Evolutionary conservation across 2,888 invertebrate genomes (phyloP), one percentile per base, ranked within the genome.

Genomic region (Pyrochroa serraticornis): DNA sequence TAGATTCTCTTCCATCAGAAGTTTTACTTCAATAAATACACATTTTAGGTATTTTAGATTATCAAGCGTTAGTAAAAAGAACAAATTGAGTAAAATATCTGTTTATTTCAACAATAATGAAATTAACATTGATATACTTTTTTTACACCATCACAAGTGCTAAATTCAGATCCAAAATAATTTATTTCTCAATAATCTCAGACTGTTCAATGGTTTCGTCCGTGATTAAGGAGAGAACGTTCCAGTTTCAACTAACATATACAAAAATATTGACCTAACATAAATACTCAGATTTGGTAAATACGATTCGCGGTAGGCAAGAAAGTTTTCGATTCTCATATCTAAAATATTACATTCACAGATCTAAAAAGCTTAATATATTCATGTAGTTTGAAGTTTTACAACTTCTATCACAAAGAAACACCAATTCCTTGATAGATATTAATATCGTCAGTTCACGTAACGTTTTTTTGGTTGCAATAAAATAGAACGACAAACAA

Each of bases 91-190:
- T 57, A 65, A 65, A 65, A 65, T 65, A 65, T 61, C 52, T 52
- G 61, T 65, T 65, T 66, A 62, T 64, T 66, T 60, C 64, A 68
- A 69, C 67, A 69, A 65, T 65, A 64, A 69, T 64, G 65, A 69
- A 67, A 69, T 62, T 64, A 69, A 69, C 69, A 67, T 66, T 62
- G 64, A 63, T 64, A 64, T 56, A 44, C n/a, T 30, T 44, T 44
- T 44, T 33, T 44, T 33, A 31, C 10, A 41, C 22, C 6, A 30
- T 41, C 10, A 41, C 41, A 41, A 41, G 31, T 41, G n/a, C 9
- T 41, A n/a, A 39, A 22, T 31, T 13, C 41, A 41, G 14, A 31
- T 41, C 14, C 9, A 41, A 41, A 31, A 12, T 13, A 31, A 41
- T 2, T 41, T 41, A 31, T 41, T 41, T 36, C 9, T 22, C 22